A percentile compares a stretch with the other conserved stretches of the same genome.
These are phyloP conservation scores for Zosterops pallidus DNA, from an alignment of 2,113 vertebrate species.

Conservation along the genomic window DNA sequence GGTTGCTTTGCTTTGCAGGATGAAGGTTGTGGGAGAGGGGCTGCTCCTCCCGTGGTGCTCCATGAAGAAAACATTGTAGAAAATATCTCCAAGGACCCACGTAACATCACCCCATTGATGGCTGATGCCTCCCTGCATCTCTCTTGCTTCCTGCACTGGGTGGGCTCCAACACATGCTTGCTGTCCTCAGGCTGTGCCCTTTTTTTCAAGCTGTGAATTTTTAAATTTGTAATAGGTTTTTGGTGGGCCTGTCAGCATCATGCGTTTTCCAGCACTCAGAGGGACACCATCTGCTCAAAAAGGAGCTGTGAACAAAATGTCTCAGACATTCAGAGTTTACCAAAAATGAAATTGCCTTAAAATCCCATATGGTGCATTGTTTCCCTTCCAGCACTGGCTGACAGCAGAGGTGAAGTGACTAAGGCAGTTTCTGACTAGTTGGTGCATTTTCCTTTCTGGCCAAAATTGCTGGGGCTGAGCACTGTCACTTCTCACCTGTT, in stretches of 20 bases:
- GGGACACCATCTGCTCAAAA: conserved; percentile 28
- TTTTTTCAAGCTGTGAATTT: not conserved
- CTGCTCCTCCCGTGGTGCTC: not conserved
- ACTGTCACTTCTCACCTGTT: not conserved
- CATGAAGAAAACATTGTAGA: not conserved
- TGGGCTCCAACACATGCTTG: not conserved
- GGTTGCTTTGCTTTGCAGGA: not conserved
- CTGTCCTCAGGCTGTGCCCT: not conserved
- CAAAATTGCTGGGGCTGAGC: not conserved
- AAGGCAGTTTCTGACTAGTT: not conserved
- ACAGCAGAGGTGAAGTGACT: not conserved
- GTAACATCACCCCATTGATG: accelerated
- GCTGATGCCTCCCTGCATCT: not conserved
- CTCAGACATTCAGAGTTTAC: conserved; percentile 13
- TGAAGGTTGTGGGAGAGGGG: not conserved
- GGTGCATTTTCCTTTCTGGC: not conserved
- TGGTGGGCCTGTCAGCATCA: not conserved
- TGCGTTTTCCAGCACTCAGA: not conserved
- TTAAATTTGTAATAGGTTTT: not conserved
- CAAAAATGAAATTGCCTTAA: conserved; percentile 8
- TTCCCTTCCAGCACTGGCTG: conserved; percentile 27
- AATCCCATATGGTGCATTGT: conserved; percentile 23
- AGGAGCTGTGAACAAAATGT: conserved; percentile 45
- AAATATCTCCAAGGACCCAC: not conserved
- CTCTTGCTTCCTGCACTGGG: not conserved